phyloP scores from a whole-genome alignment of 64 coral and sea anemone species.

The Acropora tenuis region DNA sequence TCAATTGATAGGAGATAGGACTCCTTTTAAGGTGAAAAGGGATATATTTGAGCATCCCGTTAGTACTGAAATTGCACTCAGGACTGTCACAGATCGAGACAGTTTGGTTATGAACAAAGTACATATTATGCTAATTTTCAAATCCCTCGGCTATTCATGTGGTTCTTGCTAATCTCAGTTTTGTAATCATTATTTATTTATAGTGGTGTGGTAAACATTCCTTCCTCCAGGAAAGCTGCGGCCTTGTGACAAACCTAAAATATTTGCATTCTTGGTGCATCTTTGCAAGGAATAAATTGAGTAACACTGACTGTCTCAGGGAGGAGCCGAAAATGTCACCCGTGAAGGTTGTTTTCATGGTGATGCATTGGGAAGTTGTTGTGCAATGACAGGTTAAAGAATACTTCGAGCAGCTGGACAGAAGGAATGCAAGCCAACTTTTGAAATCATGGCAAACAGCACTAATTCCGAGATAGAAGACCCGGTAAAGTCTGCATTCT shows the following conservation, averaged over 20 bases:
- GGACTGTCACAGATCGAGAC: neutral
- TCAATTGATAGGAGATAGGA: neutral
- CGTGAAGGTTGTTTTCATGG: neutral
- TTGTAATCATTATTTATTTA: slow-evolving; percentile 23
- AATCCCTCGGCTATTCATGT: neutral
- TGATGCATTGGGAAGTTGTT: neutral
- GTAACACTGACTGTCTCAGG: too few relatives aligned
- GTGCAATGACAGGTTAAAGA: neutral
- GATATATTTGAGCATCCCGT: neutral
- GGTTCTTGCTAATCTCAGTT: neutral
- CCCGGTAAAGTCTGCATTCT: slow-evolving; percentile 43
- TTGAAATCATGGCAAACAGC: slow-evolving; percentile 58
- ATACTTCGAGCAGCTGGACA: neutral
- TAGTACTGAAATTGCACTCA: neutral
- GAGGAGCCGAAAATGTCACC: too few relatives aligned
- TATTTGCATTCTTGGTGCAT: neutral
- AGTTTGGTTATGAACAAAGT: neutral
- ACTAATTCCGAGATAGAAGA: neutral
- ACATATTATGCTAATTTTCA: neutral
- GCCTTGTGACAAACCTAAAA: neutral
- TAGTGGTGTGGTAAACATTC: neutral
- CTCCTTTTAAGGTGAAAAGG: neutral
- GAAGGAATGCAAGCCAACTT: neutral
- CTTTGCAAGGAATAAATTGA: neutral
- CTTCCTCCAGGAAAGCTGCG: slow-evolving; percentile 28